Evolutionary conservation across 2,797 vertebrate genomes (phyloP), one percentile per base, ranked within the genome.

Genomic region (Rhynchotus rufescens): DNA sequence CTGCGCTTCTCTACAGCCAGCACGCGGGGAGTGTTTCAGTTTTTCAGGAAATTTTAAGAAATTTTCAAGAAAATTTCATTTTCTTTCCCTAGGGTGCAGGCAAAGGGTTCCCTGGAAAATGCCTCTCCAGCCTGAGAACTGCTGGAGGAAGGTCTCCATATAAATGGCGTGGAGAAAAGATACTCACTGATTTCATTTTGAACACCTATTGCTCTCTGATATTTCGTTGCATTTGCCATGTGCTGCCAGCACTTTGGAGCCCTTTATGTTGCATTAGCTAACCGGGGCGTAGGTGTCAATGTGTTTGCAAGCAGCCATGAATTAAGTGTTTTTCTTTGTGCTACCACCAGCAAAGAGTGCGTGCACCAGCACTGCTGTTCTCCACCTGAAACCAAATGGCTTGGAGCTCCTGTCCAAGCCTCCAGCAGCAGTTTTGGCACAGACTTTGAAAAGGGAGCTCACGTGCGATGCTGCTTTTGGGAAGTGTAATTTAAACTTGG

Each of bases 311-410:
- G 26, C 17, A 71, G 32, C 56, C 67, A 7, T 5, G 4, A 86
- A 82, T 49, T 57, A 21, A 80, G 30, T 21, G 88, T 61, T 72
- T 26, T 61, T 62, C 38, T 66, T 3, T 1, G 0, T 34, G 49
- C 45, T 81, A 15, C 17, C 30, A n/a, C 34, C 10, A 34, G 8
- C 38, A 71, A 1, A 30, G 3, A 2, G 34, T 38, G 40, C 16
- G 0, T 9, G 22, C 3, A 0, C 25, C 62, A 0, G 72, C 86
- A 42, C 8, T 4, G 3, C 7, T 65, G 28, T 0, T 0, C n/a
- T 45, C 17, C 56, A 21, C 32, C 30, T 73, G 51, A 45, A 83
- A 61, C 10, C 65, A 56, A 62, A 23, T 34, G 1, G 57, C 68
- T 40, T 88, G 3, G 87, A 52, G 22, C 51, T 66, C 5, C 0